phyloP scores from a whole-genome alignment of 2,113 vertebrate species.

The Triplophysa tibetana region DNA sequence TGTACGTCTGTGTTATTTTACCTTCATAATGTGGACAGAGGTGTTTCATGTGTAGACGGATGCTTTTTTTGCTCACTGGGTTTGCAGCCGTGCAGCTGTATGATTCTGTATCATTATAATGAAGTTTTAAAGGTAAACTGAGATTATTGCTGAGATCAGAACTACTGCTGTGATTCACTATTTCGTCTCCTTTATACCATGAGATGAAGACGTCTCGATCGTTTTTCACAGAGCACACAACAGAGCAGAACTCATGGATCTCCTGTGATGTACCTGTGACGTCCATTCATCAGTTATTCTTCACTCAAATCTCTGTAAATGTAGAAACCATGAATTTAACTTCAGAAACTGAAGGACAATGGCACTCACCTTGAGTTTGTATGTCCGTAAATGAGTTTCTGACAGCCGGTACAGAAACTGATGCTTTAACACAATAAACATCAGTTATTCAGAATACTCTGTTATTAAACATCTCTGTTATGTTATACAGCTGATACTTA shows the following conservation, averaged over 20 bases:
- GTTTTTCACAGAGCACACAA: background rate
- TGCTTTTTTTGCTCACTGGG: background rate
- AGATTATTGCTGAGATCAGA: constrained; percentile 1
- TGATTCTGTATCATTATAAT: background rate
- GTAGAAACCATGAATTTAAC: no score
- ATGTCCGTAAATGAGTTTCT: background rate
- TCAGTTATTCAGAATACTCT: no score
- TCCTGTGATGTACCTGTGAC: background rate
- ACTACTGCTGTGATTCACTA: background rate
- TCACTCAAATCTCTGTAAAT: background rate
- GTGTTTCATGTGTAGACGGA: background rate
- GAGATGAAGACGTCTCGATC: background rate
- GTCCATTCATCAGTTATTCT: background rate
- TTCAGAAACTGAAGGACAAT: no score
- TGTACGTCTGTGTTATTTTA: background rate
- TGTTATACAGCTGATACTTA: background rate
- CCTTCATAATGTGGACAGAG: background rate
- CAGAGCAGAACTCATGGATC: background rate
- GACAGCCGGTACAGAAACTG: background rate
- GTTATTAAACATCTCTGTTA: no score
- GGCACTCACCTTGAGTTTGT: background rate
- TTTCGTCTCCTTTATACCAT: background rate
- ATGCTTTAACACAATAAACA: background rate
- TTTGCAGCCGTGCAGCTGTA: background rate
- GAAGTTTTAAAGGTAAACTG: constrained; percentile 12